Evolutionary conservation across 2,113 vertebrate species (phyloP), one percentile per base, ranked within the genome.

Genomic region (Australoheros scitulus): DNA sequence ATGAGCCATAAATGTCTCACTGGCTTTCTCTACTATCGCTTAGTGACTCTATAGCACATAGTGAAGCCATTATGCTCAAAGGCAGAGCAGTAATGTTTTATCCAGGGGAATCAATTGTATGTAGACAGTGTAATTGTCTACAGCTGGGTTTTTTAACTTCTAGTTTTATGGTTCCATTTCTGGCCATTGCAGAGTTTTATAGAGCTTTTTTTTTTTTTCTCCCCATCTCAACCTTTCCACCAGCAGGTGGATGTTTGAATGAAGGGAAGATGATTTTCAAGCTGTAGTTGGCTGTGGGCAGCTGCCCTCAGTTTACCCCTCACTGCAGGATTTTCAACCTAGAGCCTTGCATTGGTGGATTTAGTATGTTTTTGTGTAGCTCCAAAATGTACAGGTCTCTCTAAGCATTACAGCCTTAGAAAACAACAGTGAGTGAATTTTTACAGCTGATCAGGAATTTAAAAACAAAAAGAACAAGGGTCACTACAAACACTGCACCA

Each of bases 1-100:
- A 90, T 88, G 92, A 90, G 82, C 83, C 72, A 26, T 86, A 76
- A 70, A 82, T 78, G 86, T 89, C 86, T 88, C 74, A n/a, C 76
- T 1, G 22, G 34, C 81, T 52, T 79, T 43, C 24, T 86, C 74
- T 34, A 20, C 70, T 29, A 50, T 88, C 58, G 83, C 75, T 88
- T n/a, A 85, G 80, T 81, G 79, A 57, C 58, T 77, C 75, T 56
- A n/a, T 76, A 83, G 74, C 82, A 83, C 83, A 38, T 41, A 59
- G 76, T 50, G 6, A 61, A 87, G 59, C 74, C 22, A 65, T 92
- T 88, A 77, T 29, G 24, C 70, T 80, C 64, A 41, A 76, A 85
- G 32, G 68, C 34, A 26, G 29, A 70, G 82, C 77, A 81, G 81
- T 88, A 85, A 75, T 52, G 41, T 59, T 78, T 87, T 74, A 72